phyloP scores from a whole-genome alignment of 2,888 invertebrate species.

The Noctuana brunneofusca region DNA sequence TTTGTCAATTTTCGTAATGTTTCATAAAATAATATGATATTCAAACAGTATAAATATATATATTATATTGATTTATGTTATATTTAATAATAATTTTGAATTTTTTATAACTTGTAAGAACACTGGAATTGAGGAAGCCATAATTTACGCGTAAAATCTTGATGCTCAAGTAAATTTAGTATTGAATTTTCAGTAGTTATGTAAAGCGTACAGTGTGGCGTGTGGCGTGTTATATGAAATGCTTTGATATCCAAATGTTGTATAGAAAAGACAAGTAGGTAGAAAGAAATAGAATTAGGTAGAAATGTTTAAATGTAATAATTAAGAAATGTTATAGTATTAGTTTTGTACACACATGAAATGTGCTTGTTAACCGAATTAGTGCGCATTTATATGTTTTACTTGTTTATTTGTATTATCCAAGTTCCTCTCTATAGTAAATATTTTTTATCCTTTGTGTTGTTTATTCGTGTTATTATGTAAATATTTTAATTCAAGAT shows the following conservation, averaged over 20 bases:
- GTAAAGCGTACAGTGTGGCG: not conserved
- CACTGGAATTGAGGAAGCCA: not conserved
- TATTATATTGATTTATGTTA: too few species aligned
- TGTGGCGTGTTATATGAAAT: not conserved
- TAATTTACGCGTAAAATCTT: not conserved
- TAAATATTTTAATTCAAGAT: too few species aligned
- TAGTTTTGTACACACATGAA: conserved; percentile 2
- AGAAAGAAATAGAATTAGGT: not conserved
- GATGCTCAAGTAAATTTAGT: conserved; percentile 8
- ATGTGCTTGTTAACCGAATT: conserved; percentile 12
- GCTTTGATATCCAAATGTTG: not conserved
- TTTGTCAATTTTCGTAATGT: not conserved
- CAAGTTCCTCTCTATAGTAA: not conserved
- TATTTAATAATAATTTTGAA: too few species aligned
- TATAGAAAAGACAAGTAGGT: not conserved
- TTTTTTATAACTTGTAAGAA: not conserved
- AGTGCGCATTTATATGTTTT: not conserved
- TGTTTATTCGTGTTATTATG: too few species aligned
- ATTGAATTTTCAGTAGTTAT: not conserved
- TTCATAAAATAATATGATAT: not conserved
- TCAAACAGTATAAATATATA: not conserved
- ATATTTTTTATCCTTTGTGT: not conserved
- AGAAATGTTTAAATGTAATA: not conserved
- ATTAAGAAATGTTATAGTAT: not conserved
- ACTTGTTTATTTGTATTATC: not conserved